Percentiles rank a stretch among this genome's conserved stretches.
Evolutionary conservation across 2,888 invertebrate species (phyloP).

Genomic region (Magallana nippona): DNA sequence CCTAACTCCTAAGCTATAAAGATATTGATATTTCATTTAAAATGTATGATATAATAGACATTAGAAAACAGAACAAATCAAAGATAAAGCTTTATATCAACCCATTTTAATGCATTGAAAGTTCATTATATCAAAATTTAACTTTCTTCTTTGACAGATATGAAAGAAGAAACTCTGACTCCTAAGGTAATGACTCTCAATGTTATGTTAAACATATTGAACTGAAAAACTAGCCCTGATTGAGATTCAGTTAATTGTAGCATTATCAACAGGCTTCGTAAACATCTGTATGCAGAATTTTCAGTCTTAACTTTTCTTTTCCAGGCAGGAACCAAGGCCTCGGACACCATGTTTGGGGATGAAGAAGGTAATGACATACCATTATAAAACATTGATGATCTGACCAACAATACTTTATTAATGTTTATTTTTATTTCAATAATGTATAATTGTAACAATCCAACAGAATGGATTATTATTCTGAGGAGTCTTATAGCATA

Average conservation of each 20-base stretch:
- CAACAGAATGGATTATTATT: too few species aligned
- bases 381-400: too few species aligned
- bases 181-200: not conserved
- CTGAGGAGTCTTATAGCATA: too few species aligned
- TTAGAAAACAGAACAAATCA: too few species aligned
- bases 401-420: too few species aligned
- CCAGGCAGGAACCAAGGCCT: slow-evolving; percentile 47
- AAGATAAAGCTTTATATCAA: too few species aligned
- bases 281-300: not conserved
- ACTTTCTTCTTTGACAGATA: not conserved
- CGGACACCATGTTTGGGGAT: slow-evolving; percentile 72
- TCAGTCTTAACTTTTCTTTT: slow-evolving; percentile 4
- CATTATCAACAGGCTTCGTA: not conserved
- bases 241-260: not conserved
- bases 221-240: not conserved
- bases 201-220: not conserved
- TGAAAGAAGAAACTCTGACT: slow-evolving; percentile 7
- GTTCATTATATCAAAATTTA: not conserved
- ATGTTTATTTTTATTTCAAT: too few species aligned
- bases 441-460: too few species aligned
- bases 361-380: slow-evolving; percentile 42
- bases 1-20: too few species aligned
- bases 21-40: too few species aligned
- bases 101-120: not conserved
- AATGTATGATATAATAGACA: too few species aligned